phyloP scores from a whole-genome alignment of 2,797 vertebrate species.

The Pelodytes ibericus region DNA sequence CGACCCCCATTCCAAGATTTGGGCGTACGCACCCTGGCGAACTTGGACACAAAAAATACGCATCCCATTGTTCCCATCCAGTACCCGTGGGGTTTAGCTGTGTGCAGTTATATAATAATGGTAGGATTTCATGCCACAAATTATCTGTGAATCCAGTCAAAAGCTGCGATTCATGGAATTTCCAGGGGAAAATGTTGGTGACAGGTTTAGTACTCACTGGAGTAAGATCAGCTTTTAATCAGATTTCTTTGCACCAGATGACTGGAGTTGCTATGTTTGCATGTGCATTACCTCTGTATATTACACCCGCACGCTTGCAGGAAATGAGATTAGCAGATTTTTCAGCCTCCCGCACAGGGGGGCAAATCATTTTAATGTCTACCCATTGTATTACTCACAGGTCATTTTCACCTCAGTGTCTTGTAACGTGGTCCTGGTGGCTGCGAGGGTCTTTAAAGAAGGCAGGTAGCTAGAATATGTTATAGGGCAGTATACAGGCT shows the following conservation, averaged over 20 bases:
- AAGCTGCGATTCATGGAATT: constrained; percentile 41
- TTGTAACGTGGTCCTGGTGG: too few species aligned
- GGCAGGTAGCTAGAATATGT: too few species aligned
- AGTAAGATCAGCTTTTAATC: constrained; percentile 51
- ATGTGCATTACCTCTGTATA: constrained; percentile 59
- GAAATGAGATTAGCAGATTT: constrained; percentile 63
- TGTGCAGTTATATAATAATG: constrained; percentile 44
- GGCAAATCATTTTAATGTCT: constrained; percentile 52
- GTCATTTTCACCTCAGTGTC: constrained; percentile 26
- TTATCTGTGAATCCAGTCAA: constrained; percentile 50
- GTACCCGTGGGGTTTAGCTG: constrained; percentile 13
- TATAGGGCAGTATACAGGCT: too few species aligned
- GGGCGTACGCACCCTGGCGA: constrained; percentile 5
- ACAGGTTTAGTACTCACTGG: constrained; percentile 57
- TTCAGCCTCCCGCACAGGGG: constrained; percentile 37
- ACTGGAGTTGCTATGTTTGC: constrained; percentile 54
- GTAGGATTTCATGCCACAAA: constrained; percentile 55
- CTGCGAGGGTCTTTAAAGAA: too few species aligned
- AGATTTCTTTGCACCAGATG: constrained; percentile 55
- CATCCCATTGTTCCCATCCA: constrained; percentile 1
- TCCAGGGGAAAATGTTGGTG: constrained; percentile 57
- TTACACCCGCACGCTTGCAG: constrained; percentile 53
- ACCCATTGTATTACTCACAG: constrained; percentile 38
- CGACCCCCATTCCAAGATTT: background rate
- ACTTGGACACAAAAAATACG: constrained; percentile 8